Evolutionary conservation across 2,888 invertebrate species (phyloP), one percentile per base, ranked within the genome.

Genomic region (Cetonia aurata): DNA sequence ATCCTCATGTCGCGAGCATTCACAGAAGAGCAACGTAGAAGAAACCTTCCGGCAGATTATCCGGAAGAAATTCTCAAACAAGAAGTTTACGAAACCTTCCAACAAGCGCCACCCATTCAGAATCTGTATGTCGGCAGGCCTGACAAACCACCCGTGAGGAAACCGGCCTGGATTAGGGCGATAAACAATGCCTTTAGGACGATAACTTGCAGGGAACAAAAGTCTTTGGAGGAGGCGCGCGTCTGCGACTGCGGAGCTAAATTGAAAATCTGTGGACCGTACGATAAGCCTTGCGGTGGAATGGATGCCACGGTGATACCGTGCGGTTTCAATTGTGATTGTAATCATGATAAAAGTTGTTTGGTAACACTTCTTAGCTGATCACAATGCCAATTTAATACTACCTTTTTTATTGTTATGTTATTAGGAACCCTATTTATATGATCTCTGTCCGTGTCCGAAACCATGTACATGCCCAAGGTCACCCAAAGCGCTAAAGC

Each of bases 391-490:
- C 3, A 48, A n/a, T 15, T 13, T 48, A n/a, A 1, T 17, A 12
- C n/a, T 48, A 48, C 6, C n/a, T n/a, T 48, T 48, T 4, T 10
- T 8, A 8, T 37, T 37, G 8, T 37, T 37, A 8, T 37, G 37
- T 37, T 25, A 52, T 19, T 25, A 56, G 55, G 33, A 56, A 15
- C 46, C 46, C 6, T 60, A 60, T 13, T 9, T 60, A 3, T 13
- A 46, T 13, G 6, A 42, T 6, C 25, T 60, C 0, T 60, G 60
- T 10, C 60, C 60, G 3, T 60, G 60, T 10, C 31, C 31, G 15
- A 60, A 60, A 33, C 25, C 46, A 8, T 60, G 60, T 31, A 13
- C 8, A 60, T 60, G 60, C 33, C 48, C 60, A 13, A 60, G 33
- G 37, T 8, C 37, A 3, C 37, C 9, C 10, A 37, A 37, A 10